Evolutionary conservation across 2,797 vertebrate species (phyloP).

Genomic region (Macrochelys suwanniensis): DNA sequence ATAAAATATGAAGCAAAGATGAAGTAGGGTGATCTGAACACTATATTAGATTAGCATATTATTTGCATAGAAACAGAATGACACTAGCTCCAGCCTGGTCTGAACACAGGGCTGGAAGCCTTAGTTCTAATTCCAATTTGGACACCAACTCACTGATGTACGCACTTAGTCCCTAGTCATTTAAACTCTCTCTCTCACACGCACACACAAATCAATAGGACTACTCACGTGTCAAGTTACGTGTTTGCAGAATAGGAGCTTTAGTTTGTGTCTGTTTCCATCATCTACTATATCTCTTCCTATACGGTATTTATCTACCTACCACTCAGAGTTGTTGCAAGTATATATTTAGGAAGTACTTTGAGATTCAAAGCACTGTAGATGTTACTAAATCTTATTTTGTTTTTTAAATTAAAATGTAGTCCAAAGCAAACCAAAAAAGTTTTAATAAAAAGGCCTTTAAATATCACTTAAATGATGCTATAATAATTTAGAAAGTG

Average conservation of each 20-base stretch:
- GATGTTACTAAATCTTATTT: neutral
- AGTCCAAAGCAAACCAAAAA: neutral
- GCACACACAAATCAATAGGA: neutral
- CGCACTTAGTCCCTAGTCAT: neutral
- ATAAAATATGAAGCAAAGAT: neutral
- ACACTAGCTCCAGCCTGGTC: neutral
- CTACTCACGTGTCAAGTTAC: neutral
- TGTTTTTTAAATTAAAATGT: neutral
- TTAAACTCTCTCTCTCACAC: neutral
- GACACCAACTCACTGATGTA: neutral
- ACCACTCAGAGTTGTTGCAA: neutral
- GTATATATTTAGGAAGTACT: neutral
- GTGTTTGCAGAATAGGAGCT: neutral
- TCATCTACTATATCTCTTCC: neutral
- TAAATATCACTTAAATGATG: neutral
- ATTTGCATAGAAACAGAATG: neutral
- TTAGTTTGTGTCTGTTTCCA: neutral
- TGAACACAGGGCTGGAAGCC: neutral
- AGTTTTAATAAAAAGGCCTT: neutral
- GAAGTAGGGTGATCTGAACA: neutral
- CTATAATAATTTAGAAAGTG: neutral
- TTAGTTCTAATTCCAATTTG: neutral
- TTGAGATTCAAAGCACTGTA: neutral
- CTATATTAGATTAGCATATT: neutral
- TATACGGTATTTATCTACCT: neutral